These are phyloP conservation scores for Eumacrocentrus americanus DNA, from an alignment of 2,888 invertebrate genomes.

Conservation along the genomic window DNA sequence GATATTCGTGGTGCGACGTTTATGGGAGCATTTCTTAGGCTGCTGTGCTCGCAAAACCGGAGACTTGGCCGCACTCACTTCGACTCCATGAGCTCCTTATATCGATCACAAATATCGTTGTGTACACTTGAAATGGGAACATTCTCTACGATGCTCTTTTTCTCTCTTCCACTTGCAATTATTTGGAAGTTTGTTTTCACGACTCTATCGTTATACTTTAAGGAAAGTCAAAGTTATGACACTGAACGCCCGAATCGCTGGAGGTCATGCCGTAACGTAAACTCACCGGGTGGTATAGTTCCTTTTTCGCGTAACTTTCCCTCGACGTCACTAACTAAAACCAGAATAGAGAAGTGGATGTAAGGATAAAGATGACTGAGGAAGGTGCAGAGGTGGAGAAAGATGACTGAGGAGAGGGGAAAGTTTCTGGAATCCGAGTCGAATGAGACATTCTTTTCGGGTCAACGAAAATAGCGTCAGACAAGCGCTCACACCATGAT, in stretches of 20 bases:
- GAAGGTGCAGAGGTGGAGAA: no score
- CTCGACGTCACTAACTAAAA: no score
- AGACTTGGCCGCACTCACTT: conserved; percentile 27
- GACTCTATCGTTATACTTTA: no score
- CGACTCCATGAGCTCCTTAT: conserved; percentile 26
- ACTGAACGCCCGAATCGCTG: no score
- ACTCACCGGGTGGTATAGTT: no score
- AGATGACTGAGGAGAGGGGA: no score
- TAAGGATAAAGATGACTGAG: no score
- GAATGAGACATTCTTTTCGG: conserved; percentile 35
- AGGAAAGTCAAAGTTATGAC: neutral
- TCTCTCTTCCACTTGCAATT: neutral
- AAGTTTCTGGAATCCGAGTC: conserved; percentile 23
- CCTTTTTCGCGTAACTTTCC: no score
- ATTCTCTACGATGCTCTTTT: conserved; percentile 1
- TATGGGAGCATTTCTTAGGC: conserved; percentile 49
- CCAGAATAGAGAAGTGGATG: no score
- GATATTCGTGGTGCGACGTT: conserved; percentile 48
- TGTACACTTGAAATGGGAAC: conserved; percentile 12
- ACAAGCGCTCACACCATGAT: conserved; percentile 6
- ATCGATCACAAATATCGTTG: conserved; percentile 38
- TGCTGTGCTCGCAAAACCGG: conserved; percentile 8
- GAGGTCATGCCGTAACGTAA: no score
- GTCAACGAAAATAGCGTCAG: conserved; percentile 40
- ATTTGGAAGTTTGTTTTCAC: neutral